Percentiles rank a stretch among this genome's conserved stretches.
phyloP scores from a whole-genome alignment of 2,113 vertebrate genomes.

The Hepsetus odoe region DNA sequence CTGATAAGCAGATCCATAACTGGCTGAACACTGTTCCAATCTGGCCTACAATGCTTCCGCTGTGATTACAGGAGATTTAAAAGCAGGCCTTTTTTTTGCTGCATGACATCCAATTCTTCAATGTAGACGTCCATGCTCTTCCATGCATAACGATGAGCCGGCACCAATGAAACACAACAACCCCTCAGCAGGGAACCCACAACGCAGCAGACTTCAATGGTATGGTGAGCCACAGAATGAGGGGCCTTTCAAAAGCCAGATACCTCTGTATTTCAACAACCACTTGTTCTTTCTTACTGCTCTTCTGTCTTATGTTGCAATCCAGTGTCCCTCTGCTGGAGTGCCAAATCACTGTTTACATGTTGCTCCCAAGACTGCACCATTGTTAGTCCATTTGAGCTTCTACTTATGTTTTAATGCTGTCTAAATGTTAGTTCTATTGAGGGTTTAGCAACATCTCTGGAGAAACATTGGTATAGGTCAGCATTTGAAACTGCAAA shows the following conservation, averaged over 20 bases:
- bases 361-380: conserved; percentile 27
- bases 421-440: not conserved
- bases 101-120: conserved; percentile 53
- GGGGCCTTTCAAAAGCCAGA: conserved; percentile 28
- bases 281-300: conserved; percentile 37
- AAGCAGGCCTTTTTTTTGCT: conserved; percentile 48
- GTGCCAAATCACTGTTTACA: conserved; percentile 43
- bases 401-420: not conserved
- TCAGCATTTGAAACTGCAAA: not conserved
- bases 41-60: conserved; percentile 37
- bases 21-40: conserved; percentile 24
- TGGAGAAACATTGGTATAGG: not conserved
- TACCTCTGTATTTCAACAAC: conserved; percentile 27
- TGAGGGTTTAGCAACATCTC: not conserved
- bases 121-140: conserved; percentile 38
- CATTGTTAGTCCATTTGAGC: conserved; percentile 10
- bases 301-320: conserved; percentile 19
- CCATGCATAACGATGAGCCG: conserved; percentile 55
- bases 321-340: conserved; percentile 11
- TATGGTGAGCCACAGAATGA: conserved; percentile 32
- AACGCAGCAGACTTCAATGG: conserved; percentile 30
- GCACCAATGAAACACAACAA: conserved; percentile 39
- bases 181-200: conserved; percentile 45
- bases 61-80: conserved; percentile 54
- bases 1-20: conserved; percentile 49